A percentile compares a stretch with the other conserved stretches of the same genome.
These are phyloP conservation scores for Champsocephalus esox DNA, from an alignment of 2,797 vertebrate genomes.

Conservation along the genomic window DNA sequence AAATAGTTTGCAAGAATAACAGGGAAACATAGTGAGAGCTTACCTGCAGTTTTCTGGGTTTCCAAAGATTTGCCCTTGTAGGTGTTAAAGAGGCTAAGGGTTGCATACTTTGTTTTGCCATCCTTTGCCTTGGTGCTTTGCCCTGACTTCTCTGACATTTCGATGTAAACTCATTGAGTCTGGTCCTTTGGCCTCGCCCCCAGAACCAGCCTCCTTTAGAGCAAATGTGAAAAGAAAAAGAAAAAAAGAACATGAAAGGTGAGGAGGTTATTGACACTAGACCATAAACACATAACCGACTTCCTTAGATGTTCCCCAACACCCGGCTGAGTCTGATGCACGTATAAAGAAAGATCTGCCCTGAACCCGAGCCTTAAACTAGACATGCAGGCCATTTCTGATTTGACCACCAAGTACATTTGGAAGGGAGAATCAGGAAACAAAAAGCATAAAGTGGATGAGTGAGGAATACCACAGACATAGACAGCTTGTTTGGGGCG, in stretches of 20 bases:
- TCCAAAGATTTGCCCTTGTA: conserved; percentile 99
- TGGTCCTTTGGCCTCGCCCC: conserved; percentile 90
- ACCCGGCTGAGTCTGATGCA: neutral
- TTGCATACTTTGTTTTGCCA: conserved; percentile 99
- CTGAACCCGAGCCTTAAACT: neutral
- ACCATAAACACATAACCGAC: neutral
- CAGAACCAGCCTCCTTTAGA: conserved; percentile 88
- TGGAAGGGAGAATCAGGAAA: neutral
- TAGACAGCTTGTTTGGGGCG: conserved; percentile 31
- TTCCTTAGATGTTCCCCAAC: neutral
- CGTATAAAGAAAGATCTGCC: neutral
- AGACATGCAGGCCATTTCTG: neutral
- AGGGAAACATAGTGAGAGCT: conserved; percentile 35
- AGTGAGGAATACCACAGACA: conserved; percentile 23
- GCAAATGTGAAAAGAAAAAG: neutral
- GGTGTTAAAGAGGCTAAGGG: conserved; percentile 99
- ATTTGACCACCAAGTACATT: neutral
- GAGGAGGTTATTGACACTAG: too few relatives aligned
- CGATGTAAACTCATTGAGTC: conserved; percentile 99
- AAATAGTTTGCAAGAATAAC: neutral
- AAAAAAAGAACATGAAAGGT: neutral
- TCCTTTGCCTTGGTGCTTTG: conserved; percentile 99
- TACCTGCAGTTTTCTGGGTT: conserved; percentile 99
- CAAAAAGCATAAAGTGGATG: conserved; percentile 1
- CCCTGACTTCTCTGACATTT: conserved; percentile 99